Base-by-base conservation (phyloP, 1,140 invertebrate genomes). In the Xylocopa sonorina region DNA sequence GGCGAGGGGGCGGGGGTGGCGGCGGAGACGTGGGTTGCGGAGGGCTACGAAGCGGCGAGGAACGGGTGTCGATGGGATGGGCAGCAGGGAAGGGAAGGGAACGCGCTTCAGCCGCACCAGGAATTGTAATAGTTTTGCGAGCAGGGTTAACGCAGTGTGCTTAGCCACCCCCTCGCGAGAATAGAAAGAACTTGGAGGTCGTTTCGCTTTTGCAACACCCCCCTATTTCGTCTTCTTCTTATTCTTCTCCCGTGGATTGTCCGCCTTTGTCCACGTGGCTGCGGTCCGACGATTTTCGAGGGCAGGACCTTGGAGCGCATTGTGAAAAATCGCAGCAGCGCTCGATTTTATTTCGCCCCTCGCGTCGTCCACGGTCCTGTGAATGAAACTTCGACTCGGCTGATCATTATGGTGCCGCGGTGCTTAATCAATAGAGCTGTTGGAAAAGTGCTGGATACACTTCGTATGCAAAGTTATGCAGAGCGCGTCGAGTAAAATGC, bases 121-220 rank as follows among this genome's bases (percentile, higher is more conserved):
- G 85, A 87, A 86, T 86, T 86, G 85, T 86, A 86, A 86, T 86
- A 86, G 84, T 85, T 86, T 86, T 82, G 80, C 83, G 80, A 57
- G 83, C 55, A 83, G 82, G 68, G 72, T 81, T 85, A 81, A 81
- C 78, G 78, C 73, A 75, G 27, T 72, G 64, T 62, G 41, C 38
- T 71, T 24, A 32, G 24, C 38, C 46, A 32, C 58, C 27, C 32
- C 82, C 81, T 76, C 64, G 9, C 55, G 57, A 69, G 67, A 63
- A 71, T 69, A 53, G 74, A 82, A 84, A 84, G 82, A 84, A 84
- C 46, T 57, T 63, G 50, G 43, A 71, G 66, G 60, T 62, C 34
- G n/a, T 10, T n/a, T n/a, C 21, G n/a, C n/a, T 34, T 48, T 50
- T 18, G 43, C 29, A 34, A 51, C 29, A 4, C 21, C 12, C 14